A percentile compares a stretch with the other conserved stretches of the same genome.
Conservation (phyloP, 2,888 invertebrate genomes). For the Erynnis tages region DNA sequence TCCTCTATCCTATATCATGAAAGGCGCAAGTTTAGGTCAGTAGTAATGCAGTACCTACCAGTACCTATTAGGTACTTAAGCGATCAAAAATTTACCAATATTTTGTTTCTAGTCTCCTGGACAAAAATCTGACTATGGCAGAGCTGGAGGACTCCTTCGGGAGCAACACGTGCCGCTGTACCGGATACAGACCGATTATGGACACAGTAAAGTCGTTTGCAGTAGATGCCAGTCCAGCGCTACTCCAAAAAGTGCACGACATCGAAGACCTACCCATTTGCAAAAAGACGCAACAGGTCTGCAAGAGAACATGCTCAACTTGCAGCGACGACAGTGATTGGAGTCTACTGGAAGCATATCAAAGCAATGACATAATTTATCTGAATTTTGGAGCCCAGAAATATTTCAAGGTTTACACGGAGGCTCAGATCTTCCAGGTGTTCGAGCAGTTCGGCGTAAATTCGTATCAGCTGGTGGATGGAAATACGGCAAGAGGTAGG, state of each 20-base stretch:
- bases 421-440: slow-evolving; percentile 71
- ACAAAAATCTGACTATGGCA: slow-evolving; percentile 81
- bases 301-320: slow-evolving; percentile 53
- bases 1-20: too few species aligned
- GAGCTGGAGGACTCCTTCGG: slow-evolving; percentile 88
- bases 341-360: slow-evolving; percentile 46
- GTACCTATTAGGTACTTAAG: too few species aligned
- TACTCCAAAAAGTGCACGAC: slow-evolving; percentile 72
- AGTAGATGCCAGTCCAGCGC: slow-evolving; percentile 77
- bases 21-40: too few species aligned
- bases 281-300: slow-evolving; percentile 41
- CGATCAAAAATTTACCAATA: neutral
- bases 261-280: slow-evolving; percentile 63
- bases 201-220: slow-evolving; percentile 89
- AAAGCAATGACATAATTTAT: slow-evolving; percentile 58
- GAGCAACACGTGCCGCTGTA: slow-evolving; percentile 90
- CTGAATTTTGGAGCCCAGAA: slow-evolving; percentile 68
- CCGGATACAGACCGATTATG: slow-evolving; percentile 89
- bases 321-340: slow-evolving; percentile 52
- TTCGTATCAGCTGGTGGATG: slow-evolving; percentile 83
- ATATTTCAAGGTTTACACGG: slow-evolving; percentile 73
- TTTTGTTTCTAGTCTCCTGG: slow-evolving; percentile 59
- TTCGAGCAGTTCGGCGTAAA: slow-evolving; percentile 62
- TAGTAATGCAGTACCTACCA: too few species aligned
- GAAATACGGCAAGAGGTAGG: slow-evolving; percentile 87